Base-by-base conservation (phyloP, 37 sponge, comb jelly and placozoan genomes). In the Geodia barretti region DNA sequence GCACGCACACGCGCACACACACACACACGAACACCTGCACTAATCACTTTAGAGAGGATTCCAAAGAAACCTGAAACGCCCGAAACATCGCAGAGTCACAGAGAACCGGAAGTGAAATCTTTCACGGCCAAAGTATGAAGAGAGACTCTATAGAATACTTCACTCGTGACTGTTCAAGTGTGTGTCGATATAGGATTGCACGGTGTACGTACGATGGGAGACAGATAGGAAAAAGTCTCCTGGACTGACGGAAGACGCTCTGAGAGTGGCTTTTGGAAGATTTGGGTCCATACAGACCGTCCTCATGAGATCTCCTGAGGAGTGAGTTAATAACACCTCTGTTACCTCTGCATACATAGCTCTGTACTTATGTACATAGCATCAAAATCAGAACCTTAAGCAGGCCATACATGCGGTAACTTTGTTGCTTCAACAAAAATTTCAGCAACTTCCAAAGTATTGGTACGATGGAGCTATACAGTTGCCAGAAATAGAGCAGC, bases 261-360 rank as follows among this genome's bases (percentile, higher is more conserved):
- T 80, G 68, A 76, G 39, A 29, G 75, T 54, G 14, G 89, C 79
- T 20, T 92, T 84, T 60, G 17, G 32, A 17, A 83, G 84, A 34
- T 83, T 89, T 73, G 89, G 89, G 21, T 58, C 62, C 24, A 83
- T 89, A 30, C 60, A 59, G 30, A 74, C 81, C 3, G 38, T 86
- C 2, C 43, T 68, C 25, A 11, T 43, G 26, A 54, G 78, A 41
- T 39, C 35, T 17, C 23, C 69, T 33, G 75, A 78, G 9, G 75
- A 58, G 84, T 83, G 36, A 35, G 68, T 19, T 2, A 38, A 1
- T 21, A 17, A 70, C 39, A 70, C n/a, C n/a, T n/a, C n/a, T n/a
- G n/a, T n/a, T n/a, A 58, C 26, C 60, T 29, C 5, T 41, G 54
- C 36, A 17, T 9, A 37, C 19, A 25, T 38, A 7, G 41, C 0